phyloP scores from a whole-genome alignment of 1,140 invertebrate genomes.

The Theocolax elegans region DNA sequence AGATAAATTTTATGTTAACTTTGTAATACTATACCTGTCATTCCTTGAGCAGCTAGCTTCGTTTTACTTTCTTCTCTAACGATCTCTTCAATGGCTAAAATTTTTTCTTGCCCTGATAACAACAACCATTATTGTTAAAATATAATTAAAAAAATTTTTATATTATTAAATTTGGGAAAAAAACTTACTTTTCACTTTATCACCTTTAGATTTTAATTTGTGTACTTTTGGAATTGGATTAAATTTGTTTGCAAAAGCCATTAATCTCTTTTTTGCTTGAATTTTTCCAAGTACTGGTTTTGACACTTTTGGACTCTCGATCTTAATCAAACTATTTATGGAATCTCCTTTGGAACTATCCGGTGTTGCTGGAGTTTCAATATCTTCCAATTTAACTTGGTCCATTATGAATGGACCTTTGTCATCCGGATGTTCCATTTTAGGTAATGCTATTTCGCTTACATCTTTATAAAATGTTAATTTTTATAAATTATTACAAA shows the following conservation, averaged over 20 bases:
- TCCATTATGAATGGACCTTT: conserved; percentile 32
- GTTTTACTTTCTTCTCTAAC: conserved; percentile 61
- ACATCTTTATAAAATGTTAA: conserved; percentile 7
- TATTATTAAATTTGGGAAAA: background rate
- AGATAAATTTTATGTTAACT: no score
- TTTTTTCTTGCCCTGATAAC: conserved; percentile 52
- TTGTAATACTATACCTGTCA: no score
- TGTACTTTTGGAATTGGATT: conserved; percentile 51
- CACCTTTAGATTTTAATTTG: conserved; percentile 40
- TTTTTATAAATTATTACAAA: background rate
- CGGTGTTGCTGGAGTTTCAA: conserved; percentile 57
- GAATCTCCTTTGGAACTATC: conserved; percentile 53
- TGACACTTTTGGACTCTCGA: conserved; percentile 57
- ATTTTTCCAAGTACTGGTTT: conserved; percentile 65
- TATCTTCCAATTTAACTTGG: conserved; percentile 52
- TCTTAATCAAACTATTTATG: conserved; percentile 46
- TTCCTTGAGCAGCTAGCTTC: conserved; percentile 59
- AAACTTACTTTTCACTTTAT: conserved; percentile 53
- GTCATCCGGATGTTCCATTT: conserved; percentile 27
- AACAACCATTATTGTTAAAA: conserved; percentile 8
- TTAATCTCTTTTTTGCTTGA: conserved; percentile 65
- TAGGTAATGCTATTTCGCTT: conserved; percentile 10
- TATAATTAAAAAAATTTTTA: conserved; percentile 8
- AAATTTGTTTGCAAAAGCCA: conserved; percentile 66
- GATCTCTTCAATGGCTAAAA: conserved; percentile 65